Evolutionary conservation across 2,113 vertebrate genomes (phyloP), one percentile per base, ranked within the genome.

Genomic region (Microtus oregoni): DNA sequence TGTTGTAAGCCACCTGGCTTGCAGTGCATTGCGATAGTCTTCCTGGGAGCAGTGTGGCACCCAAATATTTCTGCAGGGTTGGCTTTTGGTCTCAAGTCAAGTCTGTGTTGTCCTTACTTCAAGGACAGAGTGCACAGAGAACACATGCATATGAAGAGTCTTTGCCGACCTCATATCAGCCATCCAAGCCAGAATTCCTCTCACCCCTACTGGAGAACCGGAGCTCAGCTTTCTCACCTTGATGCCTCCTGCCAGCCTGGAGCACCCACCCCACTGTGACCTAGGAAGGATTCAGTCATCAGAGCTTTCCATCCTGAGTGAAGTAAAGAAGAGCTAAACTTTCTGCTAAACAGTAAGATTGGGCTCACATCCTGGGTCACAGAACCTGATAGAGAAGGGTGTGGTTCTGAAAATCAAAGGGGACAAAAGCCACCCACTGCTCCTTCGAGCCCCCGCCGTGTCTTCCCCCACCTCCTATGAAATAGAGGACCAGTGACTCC

Each of bases 401-500:
- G 41, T 90, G 77, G 93, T n/a, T 86, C 67, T 30, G 28, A 35
- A n/a, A 5, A 11, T 44, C 79, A 73, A 68, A 76, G 35, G 75
- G 32, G 41, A 75, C 32, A 20, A 87, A 79, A 85, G 70, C n/a
- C 2, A 0, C 15, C 38, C 47, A 55, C 13, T 47, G 61, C 7
- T 72, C 35, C 82, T 90, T 44, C 28, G 19, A 73, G 22, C 50
- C 44, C 44, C 30, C 24, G 47, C 20, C 47, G 20, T 17, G 44
- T 70, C 24, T 15, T 20, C 70, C n/a, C 10, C 22, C 3, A 20
- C 2, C 70, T 50, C 58, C 77, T 61, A 17, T 24, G 91, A 93
- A 94, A 89, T 28, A 50, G 94, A 94, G 50, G 38, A 81, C 65
- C 26, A 0, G 11, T 5, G 90, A 92, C 72, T 96, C 73, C 92